Evolutionary conservation across 2,113 vertebrate genomes (phyloP).

Genomic region (Jacana jacana): DNA sequence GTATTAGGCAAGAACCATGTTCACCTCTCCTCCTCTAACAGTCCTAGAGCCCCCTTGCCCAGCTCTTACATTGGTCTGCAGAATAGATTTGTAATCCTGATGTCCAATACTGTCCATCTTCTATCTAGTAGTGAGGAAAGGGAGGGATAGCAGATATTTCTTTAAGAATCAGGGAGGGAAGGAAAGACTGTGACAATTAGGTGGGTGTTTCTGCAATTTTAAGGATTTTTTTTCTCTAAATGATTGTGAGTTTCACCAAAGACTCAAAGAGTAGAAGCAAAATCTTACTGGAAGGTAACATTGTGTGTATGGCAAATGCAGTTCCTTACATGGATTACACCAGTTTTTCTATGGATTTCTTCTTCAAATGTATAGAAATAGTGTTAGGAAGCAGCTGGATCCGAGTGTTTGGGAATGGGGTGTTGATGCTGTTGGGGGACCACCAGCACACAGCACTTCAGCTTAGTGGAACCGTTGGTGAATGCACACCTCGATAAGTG

Average conservation of each 20-base stretch:
- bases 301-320: not conserved
- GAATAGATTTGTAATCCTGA: not conserved
- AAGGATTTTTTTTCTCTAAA: not conserved
- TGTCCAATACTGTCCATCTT: not conserved
- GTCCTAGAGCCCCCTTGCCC: not conserved
- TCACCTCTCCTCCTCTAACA: not conserved
- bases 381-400: not conserved
- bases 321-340: not conserved
- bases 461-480: not conserved
- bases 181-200: not conserved
- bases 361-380: not conserved
- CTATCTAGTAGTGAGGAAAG: not conserved
- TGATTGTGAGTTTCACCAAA: not conserved
- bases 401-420: not conserved
- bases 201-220: not conserved
- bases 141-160: not conserved
- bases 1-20: not conserved
- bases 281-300: not conserved
- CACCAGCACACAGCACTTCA: not conserved
- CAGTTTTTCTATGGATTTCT: not conserved
- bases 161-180: not conserved
- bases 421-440: not conserved
- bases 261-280: not conserved
- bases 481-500: accelerated
- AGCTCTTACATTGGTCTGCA: not conserved